Evolutionary conservation across 1,140 invertebrate genomes (phyloP).

Genomic region (Armadillidium nasatum): DNA sequence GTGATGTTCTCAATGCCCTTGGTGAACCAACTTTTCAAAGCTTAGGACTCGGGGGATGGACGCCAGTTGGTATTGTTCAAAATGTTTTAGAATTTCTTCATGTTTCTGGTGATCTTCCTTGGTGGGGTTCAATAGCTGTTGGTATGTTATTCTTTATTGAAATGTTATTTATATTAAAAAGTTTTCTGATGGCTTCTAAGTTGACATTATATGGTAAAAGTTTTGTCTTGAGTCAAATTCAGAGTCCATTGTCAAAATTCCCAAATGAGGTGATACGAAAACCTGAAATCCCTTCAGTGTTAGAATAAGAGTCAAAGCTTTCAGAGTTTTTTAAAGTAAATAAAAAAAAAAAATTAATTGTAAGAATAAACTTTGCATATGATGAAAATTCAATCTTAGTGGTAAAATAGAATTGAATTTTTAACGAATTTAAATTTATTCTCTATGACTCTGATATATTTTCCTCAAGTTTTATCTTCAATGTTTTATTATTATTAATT

Average conservation of each 20-base stretch:
- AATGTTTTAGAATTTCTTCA: conserved; percentile 75
- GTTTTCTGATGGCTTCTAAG: background rate
- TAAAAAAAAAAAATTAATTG: too few relatives aligned
- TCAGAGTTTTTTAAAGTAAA: too few relatives aligned
- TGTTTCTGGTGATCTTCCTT: conserved; percentile 68
- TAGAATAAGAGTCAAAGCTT: too few relatives aligned
- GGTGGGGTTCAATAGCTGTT: conserved; percentile 79
- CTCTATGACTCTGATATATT: too few relatives aligned
- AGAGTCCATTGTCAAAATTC: background rate
- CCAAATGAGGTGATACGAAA: background rate
- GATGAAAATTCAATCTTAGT: too few relatives aligned
- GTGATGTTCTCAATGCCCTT: conserved; percentile 47
- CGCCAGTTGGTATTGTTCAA: conserved; percentile 73
- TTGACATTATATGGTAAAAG: background rate
- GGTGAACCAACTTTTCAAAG: conserved; percentile 73
- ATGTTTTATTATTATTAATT: too few relatives aligned
- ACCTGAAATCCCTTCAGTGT: too few relatives aligned
- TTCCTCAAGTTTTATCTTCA: too few relatives aligned
- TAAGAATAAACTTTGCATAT: too few relatives aligned
- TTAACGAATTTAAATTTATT: too few relatives aligned
- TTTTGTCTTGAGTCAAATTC: background rate
- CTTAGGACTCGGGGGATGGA: conserved; percentile 71
- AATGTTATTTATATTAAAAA: conserved; percentile 28
- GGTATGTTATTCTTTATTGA: conserved; percentile 52
- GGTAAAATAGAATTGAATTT: too few relatives aligned